phyloP scores from a whole-genome alignment of 2,888 invertebrate genomes.

The Eupithecia centaureata region DNA sequence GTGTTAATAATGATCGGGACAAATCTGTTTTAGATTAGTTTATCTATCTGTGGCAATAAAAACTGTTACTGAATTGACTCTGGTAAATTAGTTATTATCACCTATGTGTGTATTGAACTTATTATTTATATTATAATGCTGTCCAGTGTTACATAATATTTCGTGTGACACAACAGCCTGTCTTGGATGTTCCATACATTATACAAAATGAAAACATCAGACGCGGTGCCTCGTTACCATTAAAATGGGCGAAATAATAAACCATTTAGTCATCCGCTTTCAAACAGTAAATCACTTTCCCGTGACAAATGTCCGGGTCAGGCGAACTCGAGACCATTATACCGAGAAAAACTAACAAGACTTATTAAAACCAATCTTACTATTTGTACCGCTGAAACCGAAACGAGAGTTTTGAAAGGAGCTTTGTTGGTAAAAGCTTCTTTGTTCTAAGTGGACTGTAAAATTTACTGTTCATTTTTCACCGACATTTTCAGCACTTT shows the following conservation, averaged over 20 bases:
- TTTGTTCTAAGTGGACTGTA: conserved; percentile 19
- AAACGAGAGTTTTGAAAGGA: conserved; percentile 30
- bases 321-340: conserved; percentile 36
- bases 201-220: conserved; percentile 24
- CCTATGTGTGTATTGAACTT: no score
- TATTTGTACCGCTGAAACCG: conserved; percentile 43
- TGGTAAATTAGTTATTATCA: neutral
- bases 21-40: conserved; percentile 20
- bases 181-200: conserved; percentile 7
- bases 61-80: neutral
- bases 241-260: conserved; percentile 32
- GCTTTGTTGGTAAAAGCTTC: conserved; percentile 28
- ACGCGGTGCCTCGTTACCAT: conserved; percentile 32
- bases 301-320: conserved; percentile 50
- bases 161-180: neutral
- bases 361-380: conserved; percentile 45
- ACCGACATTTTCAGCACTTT: conserved; percentile 6
- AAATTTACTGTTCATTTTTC: conserved; percentile 22
- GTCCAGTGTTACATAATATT: neutral
- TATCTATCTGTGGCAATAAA: neutral
- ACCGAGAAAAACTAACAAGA: conserved; percentile 46
- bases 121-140: neutral
- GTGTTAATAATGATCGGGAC: conserved; percentile 27
- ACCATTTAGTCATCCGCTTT: conserved; percentile 47
- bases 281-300: conserved; percentile 53